These are phyloP conservation scores for Adela reaumurella DNA, from an alignment of 2,888 invertebrate genomes.

Conservation along the genomic window DNA sequence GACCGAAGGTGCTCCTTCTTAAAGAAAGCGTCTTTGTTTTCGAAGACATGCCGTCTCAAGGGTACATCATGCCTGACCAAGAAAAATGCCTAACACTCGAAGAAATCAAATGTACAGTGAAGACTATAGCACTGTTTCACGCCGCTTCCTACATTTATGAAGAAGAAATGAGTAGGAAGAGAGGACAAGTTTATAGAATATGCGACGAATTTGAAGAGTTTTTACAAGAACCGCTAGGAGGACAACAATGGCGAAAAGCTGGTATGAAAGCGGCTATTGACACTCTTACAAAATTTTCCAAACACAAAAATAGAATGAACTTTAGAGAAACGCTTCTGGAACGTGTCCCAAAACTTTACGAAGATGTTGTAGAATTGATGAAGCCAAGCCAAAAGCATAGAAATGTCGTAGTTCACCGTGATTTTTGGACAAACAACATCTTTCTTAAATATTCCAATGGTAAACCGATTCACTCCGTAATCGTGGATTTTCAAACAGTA, in stretches of 20 bases:
- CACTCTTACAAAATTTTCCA: slow-evolving; percentile 30
- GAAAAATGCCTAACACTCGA: slow-evolving; percentile 25
- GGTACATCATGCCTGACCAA: slow-evolving; percentile 30
- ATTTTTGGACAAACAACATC: slow-evolving; percentile 62
- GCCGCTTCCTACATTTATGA: slow-evolving; percentile 46
- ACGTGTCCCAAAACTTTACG: slow-evolving; percentile 22
- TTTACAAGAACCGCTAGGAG: slow-evolving; percentile 24
- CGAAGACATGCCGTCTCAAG: slow-evolving; percentile 31
- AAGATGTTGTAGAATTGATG: slow-evolving; percentile 25
- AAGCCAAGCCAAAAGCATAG: slow-evolving; percentile 34
- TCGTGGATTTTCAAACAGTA: slow-evolving; percentile 68
- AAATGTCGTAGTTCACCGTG: slow-evolving; percentile 57
- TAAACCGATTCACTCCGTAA: slow-evolving; percentile 37
- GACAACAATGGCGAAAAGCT: slow-evolving; percentile 27
- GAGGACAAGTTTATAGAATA: slow-evolving; percentile 29
- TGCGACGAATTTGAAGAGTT: slow-evolving; percentile 32
- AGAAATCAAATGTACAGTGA: slow-evolving; percentile 34
- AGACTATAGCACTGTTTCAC: slow-evolving; percentile 46
- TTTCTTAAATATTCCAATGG: slow-evolving; percentile 37
- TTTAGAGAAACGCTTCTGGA: slow-evolving; percentile 21
- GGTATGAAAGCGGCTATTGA: slow-evolving; percentile 35
- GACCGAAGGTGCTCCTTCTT: slow-evolving; percentile 24
- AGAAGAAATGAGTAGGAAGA: slow-evolving; percentile 27
- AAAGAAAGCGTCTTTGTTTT: slow-evolving; percentile 35
- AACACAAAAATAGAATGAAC: slow-evolving; percentile 21